Base-by-base conservation (phyloP, 2,797 vertebrate species). In the Ceryle rudis region DNA sequence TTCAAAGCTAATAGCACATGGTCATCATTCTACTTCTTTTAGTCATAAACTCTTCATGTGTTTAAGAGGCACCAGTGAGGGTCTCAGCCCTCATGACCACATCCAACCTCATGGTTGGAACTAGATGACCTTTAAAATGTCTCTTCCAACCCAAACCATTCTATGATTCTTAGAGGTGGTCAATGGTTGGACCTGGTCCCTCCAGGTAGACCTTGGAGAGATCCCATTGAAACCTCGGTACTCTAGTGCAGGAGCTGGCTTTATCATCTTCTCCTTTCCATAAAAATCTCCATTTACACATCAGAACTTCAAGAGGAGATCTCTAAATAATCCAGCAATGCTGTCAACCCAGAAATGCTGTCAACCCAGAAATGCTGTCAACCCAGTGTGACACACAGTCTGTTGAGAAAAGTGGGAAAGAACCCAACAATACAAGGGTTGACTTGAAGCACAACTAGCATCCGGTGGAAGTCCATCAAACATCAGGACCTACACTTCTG, bases 211-310 rank as follows among this genome's bases (percentile, higher is more conserved):
- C 26, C 37, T 67, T 33, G 60, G 37, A 79, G 70, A 82, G 42
- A 21, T 77, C 52, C 82, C 79, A 35, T 5, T 5, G 22, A 41
- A 74, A 52, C 64, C 62, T 4, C 5, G 9, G 35, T 5, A 7
- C 14, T 23, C 31, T 4, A 6, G 0, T 25, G 28, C 4, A 3
- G 2, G 6, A 72, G 25, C 13, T 18, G 37, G 18, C 1, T 1
- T 18, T 87, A 60, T 17, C n/a, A 31, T 69, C 28, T 17, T 57
- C 44, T n/a, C 67, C 20, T 77, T 23, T 18, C 58, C 41, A 20
- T 23, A 16, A 35, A 52, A 18, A 28, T 33, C 26, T 62, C 18
- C 13, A 33, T 71, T 77, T 70, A 31, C 26, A 12, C 42, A 61
- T 17, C 37, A 70, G 31, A 84, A 49, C 28, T 55, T 54, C 54